Conservation (phyloP, 2,797 vertebrate genomes). For the Anguilla pacifica region DNA sequence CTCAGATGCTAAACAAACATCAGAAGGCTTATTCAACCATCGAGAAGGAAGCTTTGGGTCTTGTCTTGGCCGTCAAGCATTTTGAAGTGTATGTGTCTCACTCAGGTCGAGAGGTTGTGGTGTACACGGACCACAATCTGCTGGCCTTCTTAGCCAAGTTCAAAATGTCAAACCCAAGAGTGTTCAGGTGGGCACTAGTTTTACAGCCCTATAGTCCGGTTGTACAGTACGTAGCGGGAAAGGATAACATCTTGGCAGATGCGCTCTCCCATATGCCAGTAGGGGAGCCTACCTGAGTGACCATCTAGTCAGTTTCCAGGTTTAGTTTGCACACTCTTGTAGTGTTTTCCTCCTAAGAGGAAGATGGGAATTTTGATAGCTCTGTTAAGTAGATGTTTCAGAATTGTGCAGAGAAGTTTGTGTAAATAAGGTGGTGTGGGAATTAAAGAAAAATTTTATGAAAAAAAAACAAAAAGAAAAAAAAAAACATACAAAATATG, state of each 20-base stretch:
- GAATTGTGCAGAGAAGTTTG: too few relatives aligned
- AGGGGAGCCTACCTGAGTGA: background rate
- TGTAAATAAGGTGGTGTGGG: too few relatives aligned
- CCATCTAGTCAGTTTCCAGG: too few relatives aligned
- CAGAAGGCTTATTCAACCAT: background rate
- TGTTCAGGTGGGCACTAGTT: background rate
- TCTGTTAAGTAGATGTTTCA: too few relatives aligned
- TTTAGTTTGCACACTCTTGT: too few relatives aligned
- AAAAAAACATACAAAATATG: too few relatives aligned
- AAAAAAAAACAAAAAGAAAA: too few relatives aligned
- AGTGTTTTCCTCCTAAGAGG: too few relatives aligned
- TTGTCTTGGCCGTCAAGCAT: background rate
- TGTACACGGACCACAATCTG: background rate
- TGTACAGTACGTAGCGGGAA: background rate
- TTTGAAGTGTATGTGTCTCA: background rate
- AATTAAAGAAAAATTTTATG: too few relatives aligned
- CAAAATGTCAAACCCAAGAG: background rate
- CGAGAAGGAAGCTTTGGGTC: background rate
- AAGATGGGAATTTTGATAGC: too few relatives aligned
- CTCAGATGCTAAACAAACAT: background rate
- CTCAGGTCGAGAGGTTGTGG: background rate
- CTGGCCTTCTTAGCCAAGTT: background rate
- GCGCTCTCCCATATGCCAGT: background rate
- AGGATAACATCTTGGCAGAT: constrained; percentile 1
- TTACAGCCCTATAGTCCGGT: background rate